A percentile compares a stretch with the other conserved stretches of the same genome.
Evolutionary conservation across 2,888 invertebrate genomes (phyloP).

Genomic region (Crematogaster levior): DNA sequence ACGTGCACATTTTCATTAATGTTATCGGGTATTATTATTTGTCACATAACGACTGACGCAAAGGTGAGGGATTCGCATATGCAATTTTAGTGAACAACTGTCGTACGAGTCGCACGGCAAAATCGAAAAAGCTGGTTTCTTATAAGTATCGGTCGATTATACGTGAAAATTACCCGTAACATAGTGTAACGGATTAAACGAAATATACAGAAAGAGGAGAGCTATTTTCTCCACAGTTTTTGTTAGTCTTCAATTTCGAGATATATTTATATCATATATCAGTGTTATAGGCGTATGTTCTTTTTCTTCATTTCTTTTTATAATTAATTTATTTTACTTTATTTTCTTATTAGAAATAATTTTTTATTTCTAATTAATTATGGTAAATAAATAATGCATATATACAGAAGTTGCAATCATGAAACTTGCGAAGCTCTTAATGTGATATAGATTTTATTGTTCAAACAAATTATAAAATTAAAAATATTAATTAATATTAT

Average conservation of each 20-base stretch:
- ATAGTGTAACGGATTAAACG: neutral
- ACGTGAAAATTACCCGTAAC: constrained; percentile 7
- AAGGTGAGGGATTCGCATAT: constrained; percentile 32
- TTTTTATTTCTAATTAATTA: neutral
- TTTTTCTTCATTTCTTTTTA: neutral
- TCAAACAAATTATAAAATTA: constrained; percentile 4
- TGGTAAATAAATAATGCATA: neutral
- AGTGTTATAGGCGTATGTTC: neutral
- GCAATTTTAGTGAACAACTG: constrained; percentile 53
- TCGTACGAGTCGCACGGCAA: neutral
- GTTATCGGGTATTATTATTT: constrained; percentile 49
- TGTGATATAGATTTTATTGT: neutral
- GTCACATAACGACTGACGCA: constrained; percentile 27
- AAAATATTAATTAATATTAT: constrained; percentile 4
- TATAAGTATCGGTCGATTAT: constrained; percentile 10
- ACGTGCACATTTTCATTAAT: constrained; percentile 37
- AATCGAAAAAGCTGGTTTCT: neutral
- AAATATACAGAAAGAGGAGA: neutral
- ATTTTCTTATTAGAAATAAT: neutral
- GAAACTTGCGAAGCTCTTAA: neutral
- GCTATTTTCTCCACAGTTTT: neutral
- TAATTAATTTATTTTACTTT: neutral
- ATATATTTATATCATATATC: neutral
- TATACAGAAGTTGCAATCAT: neutral
- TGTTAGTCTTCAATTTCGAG: neutral